Base-by-base conservation (phyloP, 2,888 invertebrate species). In the Standfussiana lucernea region DNA sequence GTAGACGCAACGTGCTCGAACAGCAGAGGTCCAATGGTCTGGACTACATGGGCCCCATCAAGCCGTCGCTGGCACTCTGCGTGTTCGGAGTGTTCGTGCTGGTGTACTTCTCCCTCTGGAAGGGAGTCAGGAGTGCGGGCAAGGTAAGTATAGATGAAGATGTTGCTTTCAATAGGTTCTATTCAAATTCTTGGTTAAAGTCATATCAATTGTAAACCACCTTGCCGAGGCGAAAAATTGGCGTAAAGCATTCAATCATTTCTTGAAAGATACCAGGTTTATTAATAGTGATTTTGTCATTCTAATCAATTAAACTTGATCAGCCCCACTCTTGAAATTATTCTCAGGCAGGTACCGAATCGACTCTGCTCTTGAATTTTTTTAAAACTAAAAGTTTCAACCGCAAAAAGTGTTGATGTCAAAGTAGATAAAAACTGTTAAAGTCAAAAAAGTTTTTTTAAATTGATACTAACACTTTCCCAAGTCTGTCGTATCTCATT, bases 81-180 rank as follows among this genome's bases (percentile, higher is more conserved):
- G 98, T 99, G 56, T 98, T 99, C 88, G 98, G 98, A 7, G 99
- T 99, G 77, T 99, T 99, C 95, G 97, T 99, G 53, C 97, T 99
- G 86, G 99, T 99, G 86, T 99, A 99, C 95, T 99, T 99, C 97
- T 99, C 99, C 0, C 96, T 99, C 15, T 99, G 99, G 99, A 99
- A 99, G 95, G 99, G 99, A 11, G 98, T 99, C 10, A 97, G 98
- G 83, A 98, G 98, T 92, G 98, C 99, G 66, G 99, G 99, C 88
- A 99, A 99, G 98, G 99, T 98, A 94, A 93, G 92, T 75, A 15
- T 32, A 59, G 18, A 32, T 3, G 10, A 32, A 59, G 10, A 32
- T 21, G 21, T 61, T 8, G 59, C 35, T 35, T 32, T 35, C 21
- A 10, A 35, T 10, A 35, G 10, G 10, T 61, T 61, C 3, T 61